Percentiles rank a stretch among this genome's conserved stretches.
phyloP scores from a whole-genome alignment of 1,140 invertebrate genomes.

The Tetraneura akinire region DNA sequence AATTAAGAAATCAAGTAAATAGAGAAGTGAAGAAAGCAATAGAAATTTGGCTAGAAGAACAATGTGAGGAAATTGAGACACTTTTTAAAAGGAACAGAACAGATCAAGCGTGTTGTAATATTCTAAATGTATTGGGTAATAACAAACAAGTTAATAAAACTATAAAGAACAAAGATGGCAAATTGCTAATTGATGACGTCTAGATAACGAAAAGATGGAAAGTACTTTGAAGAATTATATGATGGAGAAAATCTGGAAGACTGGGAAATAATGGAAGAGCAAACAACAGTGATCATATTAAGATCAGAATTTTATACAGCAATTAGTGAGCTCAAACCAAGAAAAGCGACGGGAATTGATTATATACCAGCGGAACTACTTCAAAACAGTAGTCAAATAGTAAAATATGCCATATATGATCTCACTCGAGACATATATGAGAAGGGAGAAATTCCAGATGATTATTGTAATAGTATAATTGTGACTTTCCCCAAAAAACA shows the following conservation, averaged over 20 bases:
- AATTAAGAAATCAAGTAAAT: constrained; percentile 38
- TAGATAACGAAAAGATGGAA: constrained; percentile 45
- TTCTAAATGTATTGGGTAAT: too few relatives aligned
- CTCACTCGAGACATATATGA: too few relatives aligned
- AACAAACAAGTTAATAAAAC: too few relatives aligned
- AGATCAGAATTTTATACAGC: constrained; percentile 11
- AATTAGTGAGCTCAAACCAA: not conserved
- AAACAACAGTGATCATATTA: constrained; percentile 8
- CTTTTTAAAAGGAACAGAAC: constrained; percentile 15
- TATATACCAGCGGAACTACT: too few relatives aligned
- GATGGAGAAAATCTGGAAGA: constrained; percentile 37
- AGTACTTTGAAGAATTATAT: constrained; percentile 48
- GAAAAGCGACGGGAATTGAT: too few relatives aligned
- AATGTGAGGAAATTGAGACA: constrained; percentile 34
- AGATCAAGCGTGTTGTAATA: constrained; percentile 3
- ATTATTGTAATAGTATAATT: too few relatives aligned
- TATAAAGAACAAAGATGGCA: constrained; percentile 41
- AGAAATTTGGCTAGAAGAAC: constrained; percentile 39
- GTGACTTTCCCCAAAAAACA: too few relatives aligned
- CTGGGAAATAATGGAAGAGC: not conserved
- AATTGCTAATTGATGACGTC: constrained; percentile 30
- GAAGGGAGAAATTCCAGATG: too few relatives aligned
- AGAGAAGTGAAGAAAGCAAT: constrained; percentile 35
- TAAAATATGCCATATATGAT: too few relatives aligned
- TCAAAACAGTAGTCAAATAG: too few relatives aligned